These are phyloP conservation scores for Scolopax rusticola DNA, from an alignment of 2,797 vertebrate genomes.

Conservation along the genomic window DNA sequence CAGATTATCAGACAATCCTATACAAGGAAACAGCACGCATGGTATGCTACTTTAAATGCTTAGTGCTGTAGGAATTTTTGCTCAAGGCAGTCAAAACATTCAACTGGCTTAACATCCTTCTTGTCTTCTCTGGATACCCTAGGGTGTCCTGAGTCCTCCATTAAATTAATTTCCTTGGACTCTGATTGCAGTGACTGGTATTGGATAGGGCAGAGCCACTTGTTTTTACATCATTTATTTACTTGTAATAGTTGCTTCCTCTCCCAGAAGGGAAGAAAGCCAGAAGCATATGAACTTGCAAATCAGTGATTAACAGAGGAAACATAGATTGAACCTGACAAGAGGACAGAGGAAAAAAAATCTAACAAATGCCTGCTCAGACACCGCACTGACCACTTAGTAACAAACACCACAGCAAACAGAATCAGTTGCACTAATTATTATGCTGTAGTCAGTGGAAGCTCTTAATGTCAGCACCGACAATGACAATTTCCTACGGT, in stretches of 20 bases:
- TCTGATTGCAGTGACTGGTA: constrained; percentile 8
- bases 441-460: neutral
- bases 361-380: constrained; percentile 13
- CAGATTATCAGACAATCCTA: neutral
- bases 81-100: neutral
- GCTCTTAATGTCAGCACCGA: neutral
- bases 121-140: neutral
- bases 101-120: neutral
- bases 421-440: neutral
- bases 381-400: neutral
- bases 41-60: neutral
- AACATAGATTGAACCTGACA: constrained; percentile 42
- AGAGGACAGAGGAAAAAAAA: neutral
- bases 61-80: neutral
- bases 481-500: neutral
- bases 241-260: neutral
- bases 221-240: neutral
- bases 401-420: neutral
- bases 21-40: neutral
- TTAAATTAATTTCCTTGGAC: constrained; percentile 21
- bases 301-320: constrained; percentile 23
- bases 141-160: neutral
- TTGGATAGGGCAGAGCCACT: constrained; percentile 17
- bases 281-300: constrained; percentile 51
- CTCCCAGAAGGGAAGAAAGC: constrained; percentile 27